Base-by-base conservation (phyloP, 2,797 vertebrate species). In the Ambastaia sidthimunki region DNA sequence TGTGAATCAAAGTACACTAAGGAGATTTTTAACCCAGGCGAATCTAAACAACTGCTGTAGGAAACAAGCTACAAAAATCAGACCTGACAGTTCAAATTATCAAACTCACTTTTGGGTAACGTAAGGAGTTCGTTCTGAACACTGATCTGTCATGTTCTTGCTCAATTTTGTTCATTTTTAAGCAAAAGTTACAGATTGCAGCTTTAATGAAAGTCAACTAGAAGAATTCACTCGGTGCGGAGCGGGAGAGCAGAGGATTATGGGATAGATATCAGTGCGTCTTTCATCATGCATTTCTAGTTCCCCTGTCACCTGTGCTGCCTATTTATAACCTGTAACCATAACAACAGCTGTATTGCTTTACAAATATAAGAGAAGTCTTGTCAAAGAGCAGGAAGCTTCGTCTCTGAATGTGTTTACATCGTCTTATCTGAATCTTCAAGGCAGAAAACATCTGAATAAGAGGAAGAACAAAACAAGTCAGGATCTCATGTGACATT, bases 251-350 rank as follows among this genome's bases (percentile, higher is more conserved):
- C 87, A 79, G 81, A 81, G 88, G 86, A 93, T 93, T 91, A 86
- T 86, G 87, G 87, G 90, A 86, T 89, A 82, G 86, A 88, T 93
- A 91, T 92, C 90, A 91, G 86, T 74, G 78, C 60, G 80, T 88
- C 89, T 90, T 93, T 93, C 87, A 93, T 93, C 90, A 88, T 85
- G 84, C 84, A 84, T 89, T 76, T 55, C 86, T 84, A 83, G 90
- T 85, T 92, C 90, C 89, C 91, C 88, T 90, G 91, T 94, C 93
- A 93, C 90, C 90, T 91, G 86, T 85, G 86, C 89, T 88, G 90
- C 91, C 93, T 94, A 94, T 94, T 94, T 94, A 92, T 93, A 93
- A 90, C 91, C 81, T 89, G 93, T 93, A 92, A 93, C 93, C 93
- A 93, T 94, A 93, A 94, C 93, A 93, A 94, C 92, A 75, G 86